Percentiles rank a stretch among this genome's conserved stretches.
phyloP scores from a whole-genome alignment of 2,888 invertebrate genomes.

The Pandemis heparana region DNA sequence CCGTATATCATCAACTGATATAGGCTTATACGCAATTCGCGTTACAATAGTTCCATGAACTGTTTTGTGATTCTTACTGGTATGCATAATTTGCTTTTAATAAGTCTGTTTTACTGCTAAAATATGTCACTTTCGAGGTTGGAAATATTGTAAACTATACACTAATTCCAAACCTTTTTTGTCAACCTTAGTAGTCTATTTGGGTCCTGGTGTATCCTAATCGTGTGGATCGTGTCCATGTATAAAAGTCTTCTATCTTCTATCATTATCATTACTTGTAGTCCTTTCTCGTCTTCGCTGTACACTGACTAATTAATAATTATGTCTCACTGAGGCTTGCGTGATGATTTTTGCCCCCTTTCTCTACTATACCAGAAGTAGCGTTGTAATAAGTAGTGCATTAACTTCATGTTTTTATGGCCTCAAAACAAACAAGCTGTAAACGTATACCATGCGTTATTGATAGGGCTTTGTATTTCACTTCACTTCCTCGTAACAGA shows the following conservation, averaged over 20 bases:
- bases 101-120: not conserved
- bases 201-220: not conserved
- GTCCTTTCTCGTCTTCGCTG: not conserved
- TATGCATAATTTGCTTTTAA: not conserved
- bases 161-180: not conserved
- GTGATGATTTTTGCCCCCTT: not conserved
- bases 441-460: constrained; percentile 4
- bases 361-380: not conserved
- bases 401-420: not conserved
- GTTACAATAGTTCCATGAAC: not conserved
- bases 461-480: constrained; percentile 30
- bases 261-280: not conserved
- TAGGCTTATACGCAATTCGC: not conserved
- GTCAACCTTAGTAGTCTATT: not conserved
- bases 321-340: not conserved
- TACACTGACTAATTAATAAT: not conserved
- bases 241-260: not conserved
- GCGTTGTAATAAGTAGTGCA: not conserved
- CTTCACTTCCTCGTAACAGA: constrained; percentile 31
- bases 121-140: not conserved
- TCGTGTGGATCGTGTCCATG: not conserved
- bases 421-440: not conserved
- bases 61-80: not conserved
- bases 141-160: not conserved
- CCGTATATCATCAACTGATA: not conserved